Percentiles rank a stretch among this genome's conserved stretches.
phyloP scores from a whole-genome alignment of 2,113 vertebrate genomes.

The Crocuta crocuta region DNA sequence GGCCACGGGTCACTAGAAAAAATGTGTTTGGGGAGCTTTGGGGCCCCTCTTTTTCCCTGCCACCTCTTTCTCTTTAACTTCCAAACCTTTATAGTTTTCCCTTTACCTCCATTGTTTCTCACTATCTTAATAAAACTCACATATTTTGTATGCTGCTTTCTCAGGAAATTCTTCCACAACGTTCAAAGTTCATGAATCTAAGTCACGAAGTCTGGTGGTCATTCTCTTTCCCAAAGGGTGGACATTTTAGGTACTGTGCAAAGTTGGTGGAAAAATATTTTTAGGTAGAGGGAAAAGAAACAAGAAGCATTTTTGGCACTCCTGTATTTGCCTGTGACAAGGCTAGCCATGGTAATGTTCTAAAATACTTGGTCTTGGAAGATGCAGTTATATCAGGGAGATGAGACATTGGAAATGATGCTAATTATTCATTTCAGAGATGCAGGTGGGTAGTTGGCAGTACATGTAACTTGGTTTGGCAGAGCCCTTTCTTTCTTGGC shows the following conservation, averaged over 20 bases:
- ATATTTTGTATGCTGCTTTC: neutral
- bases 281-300: neutral
- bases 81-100: neutral
- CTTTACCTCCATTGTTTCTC: neutral
- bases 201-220: neutral
- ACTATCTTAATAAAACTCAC: neutral
- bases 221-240: neutral
- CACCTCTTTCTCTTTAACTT: neutral
- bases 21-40: neutral
- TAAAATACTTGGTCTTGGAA: conserved; percentile 16
- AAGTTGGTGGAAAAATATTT: neutral
- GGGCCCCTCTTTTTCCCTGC: neutral
- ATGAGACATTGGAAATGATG: neutral
- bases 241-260: neutral
- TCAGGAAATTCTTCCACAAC: neutral
- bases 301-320: neutral
- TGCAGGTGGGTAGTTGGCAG: neutral
- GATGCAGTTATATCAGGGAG: neutral
- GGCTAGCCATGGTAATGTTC: neutral
- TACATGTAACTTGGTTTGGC: neutral
- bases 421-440: neutral
- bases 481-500: neutral
- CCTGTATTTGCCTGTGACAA: neutral
- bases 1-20: neutral
- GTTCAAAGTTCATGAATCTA: neutral